Evolutionary conservation across 2,797 vertebrate species (phyloP), one percentile per base, ranked within the genome.

Genomic region (Myripristis jacobus): DNA sequence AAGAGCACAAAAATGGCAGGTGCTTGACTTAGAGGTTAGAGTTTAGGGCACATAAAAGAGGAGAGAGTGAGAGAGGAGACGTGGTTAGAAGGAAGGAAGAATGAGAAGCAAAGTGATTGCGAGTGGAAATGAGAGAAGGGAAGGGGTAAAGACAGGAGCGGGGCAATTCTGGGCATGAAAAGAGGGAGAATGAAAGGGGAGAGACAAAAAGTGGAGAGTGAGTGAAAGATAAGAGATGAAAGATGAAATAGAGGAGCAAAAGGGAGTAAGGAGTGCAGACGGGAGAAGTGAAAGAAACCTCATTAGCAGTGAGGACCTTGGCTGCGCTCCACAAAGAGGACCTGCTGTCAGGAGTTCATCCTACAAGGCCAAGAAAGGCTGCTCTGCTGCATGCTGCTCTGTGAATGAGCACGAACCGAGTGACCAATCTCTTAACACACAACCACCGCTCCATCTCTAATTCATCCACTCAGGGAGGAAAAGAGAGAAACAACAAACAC

Each of bases 301-400:
- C 86, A 89, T 89, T 89, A 87, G 77, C 67, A 81, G 60, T 18
- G 47, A 83, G 62, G 71, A 81, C 56, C 57, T 59, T 50, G 51
- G 59, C 53, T 77, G 51, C 10, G 75, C 60, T 73, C 31, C 25
- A 65, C 72, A 60, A 53, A 29, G 29, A 81, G 38, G 36, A 73
- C 61, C 51, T 51, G 74, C 58, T 79, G 53, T 77, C 63, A 73
- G 34, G 27, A 66, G 31, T 27, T 41, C 43, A 73, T 83, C 77
- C 51, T 6, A 7, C 34, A 44, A 11, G 4, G 27, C 64, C 15
- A 12, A 11, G 36, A 13, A 13, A 11, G 11, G 3, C 36, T 41
- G 36, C 2, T 11, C 36, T 41, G 11, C 36, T 41, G 34, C 1
- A 13, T 41, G 10, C 36, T 41, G 36, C 36, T 41, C 36, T 13